A percentile compares a stretch with the other conserved stretches of the same genome.
Evolutionary conservation across 2,797 vertebrate species (phyloP).

Genomic region (Dipus sagitta): DNA sequence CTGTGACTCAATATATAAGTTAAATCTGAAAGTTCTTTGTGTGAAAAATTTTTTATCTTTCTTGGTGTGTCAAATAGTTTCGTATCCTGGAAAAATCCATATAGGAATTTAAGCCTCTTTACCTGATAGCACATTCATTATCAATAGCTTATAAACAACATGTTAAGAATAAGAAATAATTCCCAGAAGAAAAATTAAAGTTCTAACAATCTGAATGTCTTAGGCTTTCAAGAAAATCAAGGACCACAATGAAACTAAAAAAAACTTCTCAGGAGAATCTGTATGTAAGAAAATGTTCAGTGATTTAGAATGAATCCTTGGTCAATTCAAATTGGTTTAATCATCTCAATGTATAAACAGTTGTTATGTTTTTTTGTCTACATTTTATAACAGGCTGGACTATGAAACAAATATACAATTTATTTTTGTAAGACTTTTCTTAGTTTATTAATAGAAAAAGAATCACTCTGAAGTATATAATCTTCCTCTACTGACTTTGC

Average conservation of each 20-base stretch:
- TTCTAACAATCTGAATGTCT: background rate
- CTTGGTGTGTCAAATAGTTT: no score
- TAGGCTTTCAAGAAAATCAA: background rate
- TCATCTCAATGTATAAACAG: background rate
- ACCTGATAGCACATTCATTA: background rate
- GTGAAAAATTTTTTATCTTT: background rate
- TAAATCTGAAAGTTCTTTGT: background rate
- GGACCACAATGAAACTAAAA: background rate
- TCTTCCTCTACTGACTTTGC: background rate
- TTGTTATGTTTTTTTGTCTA: background rate
- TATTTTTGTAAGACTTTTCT: background rate
- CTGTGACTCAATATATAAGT: background rate
- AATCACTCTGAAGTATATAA: background rate
- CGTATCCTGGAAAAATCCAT: background rate
- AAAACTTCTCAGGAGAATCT: background rate
- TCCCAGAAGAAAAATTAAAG: background rate
- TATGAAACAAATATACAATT: background rate
- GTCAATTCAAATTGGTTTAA: background rate
- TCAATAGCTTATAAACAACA: background rate
- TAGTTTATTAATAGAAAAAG: background rate
- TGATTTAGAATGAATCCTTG: background rate
- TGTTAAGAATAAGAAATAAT: no score
- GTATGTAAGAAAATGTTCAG: background rate
- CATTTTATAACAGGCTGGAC: background rate
- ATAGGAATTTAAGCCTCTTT: background rate